phyloP scores from a whole-genome alignment of 2,797 vertebrate species.

The Sylvia borin region DNA sequence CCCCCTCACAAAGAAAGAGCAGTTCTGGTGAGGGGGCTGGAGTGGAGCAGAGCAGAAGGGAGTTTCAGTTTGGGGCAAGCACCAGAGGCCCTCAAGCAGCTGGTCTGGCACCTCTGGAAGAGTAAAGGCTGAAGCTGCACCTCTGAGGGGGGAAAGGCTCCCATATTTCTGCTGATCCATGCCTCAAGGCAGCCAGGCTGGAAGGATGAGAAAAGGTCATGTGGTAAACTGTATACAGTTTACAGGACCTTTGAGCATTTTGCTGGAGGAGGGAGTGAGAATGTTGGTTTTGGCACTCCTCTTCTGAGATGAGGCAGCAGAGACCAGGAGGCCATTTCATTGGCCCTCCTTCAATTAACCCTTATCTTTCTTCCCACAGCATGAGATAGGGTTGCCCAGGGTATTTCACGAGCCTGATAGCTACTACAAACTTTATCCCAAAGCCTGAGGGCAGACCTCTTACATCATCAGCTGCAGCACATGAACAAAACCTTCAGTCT shows the following conservation, averaged over 20 bases:
- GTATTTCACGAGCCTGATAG: not conserved
- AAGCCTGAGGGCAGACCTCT: not conserved
- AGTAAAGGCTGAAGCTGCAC: not conserved
- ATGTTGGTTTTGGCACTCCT: not conserved
- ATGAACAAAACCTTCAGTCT: not conserved
- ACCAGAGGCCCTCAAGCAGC: not conserved
- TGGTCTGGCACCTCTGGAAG: not conserved
- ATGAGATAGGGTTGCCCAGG: not conserved
- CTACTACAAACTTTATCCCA: not conserved
- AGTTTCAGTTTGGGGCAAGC: not conserved
- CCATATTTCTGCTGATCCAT: accelerated
- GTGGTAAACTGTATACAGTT: not conserved
- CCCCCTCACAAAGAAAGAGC: not conserved
- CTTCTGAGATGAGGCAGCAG: not conserved
- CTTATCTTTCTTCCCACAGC: not conserved
- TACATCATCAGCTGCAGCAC: not conserved
- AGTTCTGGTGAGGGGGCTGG: not conserved
- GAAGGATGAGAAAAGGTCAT: not conserved
- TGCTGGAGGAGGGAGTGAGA: not conserved
- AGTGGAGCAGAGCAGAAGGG: not conserved
- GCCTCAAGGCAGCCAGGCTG: not conserved
- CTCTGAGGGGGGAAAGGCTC: not conserved
- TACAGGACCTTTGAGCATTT: not conserved
- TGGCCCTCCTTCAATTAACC: not conserved
- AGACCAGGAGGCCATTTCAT: not conserved